Conservation (phyloP, 2,797 vertebrate species). For the Phalanger gymnotis region DNA sequence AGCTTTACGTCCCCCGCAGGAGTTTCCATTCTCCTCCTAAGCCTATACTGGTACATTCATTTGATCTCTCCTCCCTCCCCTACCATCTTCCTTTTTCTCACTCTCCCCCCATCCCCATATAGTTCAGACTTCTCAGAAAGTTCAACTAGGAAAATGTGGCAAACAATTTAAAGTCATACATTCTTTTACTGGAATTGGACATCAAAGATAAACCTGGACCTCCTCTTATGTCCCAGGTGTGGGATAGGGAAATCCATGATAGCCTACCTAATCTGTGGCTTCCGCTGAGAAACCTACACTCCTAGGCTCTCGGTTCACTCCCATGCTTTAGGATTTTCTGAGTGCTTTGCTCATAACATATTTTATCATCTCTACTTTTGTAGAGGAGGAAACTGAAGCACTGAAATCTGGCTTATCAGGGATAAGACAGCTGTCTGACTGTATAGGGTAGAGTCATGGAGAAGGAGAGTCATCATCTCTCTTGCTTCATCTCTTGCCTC, state of each 20-base stretch:
- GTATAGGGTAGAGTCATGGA: too few species aligned
- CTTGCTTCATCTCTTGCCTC: too few species aligned
- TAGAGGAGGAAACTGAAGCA: too few species aligned
- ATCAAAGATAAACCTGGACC: neutral
- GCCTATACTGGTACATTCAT: neutral
- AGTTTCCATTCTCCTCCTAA: neutral
- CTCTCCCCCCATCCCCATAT: neutral
- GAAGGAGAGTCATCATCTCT: too few species aligned
- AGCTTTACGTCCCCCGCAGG: slow-evolving; percentile 3
- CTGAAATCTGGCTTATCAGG: too few species aligned
- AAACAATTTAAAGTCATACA: slow-evolving; percentile 17
- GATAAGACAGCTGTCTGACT: too few species aligned
- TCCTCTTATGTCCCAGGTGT: neutral
- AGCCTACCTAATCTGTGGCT: slow-evolving; percentile 40
- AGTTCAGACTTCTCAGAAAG: neutral
- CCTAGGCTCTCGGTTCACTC: slow-evolving; percentile 1
- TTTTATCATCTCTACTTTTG: too few species aligned
- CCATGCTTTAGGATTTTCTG: neutral
- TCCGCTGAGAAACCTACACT: slow-evolving; percentile 9
- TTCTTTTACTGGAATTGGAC: neutral
- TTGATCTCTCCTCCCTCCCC: neutral
- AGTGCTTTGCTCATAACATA: too few species aligned
- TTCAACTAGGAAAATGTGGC: neutral
- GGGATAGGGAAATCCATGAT: slow-evolving; percentile 19
- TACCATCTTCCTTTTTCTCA: neutral